Evolutionary conservation across 2,113 vertebrate genomes (phyloP).

Genomic region (Megaptera novaeangliae): DNA sequence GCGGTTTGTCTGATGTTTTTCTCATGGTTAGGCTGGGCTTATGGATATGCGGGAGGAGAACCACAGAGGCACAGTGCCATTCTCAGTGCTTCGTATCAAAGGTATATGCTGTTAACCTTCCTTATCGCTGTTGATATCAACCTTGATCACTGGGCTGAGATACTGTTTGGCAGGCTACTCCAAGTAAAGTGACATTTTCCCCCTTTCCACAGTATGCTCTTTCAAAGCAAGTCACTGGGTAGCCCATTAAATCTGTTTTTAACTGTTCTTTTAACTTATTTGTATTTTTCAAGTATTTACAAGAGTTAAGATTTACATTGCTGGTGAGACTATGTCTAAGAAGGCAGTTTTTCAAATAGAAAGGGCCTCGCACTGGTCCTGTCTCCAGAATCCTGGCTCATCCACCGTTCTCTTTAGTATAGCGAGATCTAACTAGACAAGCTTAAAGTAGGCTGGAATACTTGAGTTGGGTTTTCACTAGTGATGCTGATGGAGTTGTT

Average conservation of each 20-base stretch:
- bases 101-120: fast-evolving
- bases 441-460: not conserved
- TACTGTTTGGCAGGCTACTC: not conserved
- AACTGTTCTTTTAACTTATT: not conserved
- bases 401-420: not conserved
- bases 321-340: not conserved
- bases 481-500: not conserved
- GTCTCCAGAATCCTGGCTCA: not conserved
- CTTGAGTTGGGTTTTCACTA: not conserved
- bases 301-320: not conserved
- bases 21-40: no score
- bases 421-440: not conserved
- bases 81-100: not conserved
- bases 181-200: not conserved
- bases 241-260: not conserved
- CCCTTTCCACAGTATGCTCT: not conserved
- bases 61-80: not conserved
- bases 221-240: not conserved
- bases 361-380: not conserved
- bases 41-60: no score
- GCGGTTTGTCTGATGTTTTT: not conserved
- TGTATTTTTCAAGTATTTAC: not conserved
- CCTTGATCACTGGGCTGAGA: not conserved
- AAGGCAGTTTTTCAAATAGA: not conserved
- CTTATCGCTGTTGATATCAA: fast-evolving